Conservation (phyloP, 2,888 invertebrate species). For the Sesamia inferens region DNA sequence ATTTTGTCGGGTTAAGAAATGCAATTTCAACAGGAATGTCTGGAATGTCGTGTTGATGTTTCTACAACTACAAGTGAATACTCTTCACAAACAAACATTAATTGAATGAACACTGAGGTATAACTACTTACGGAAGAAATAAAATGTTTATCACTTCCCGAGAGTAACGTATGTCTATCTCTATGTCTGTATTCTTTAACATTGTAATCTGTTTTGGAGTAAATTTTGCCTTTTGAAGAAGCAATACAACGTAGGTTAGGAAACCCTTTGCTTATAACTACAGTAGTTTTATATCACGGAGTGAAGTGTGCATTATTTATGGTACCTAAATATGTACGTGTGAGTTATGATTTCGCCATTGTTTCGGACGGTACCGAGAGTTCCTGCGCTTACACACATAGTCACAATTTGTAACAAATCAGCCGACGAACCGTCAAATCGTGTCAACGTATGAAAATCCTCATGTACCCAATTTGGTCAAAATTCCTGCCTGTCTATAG, state of each 20-base stretch:
- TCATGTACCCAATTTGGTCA: background rate
- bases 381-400: too few relatives aligned
- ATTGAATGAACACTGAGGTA: conserved; percentile 14
- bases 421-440: background rate
- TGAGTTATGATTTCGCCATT: too few relatives aligned
- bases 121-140: background rate
- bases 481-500: background rate
- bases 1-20: conserved; percentile 42
- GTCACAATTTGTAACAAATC: too few relatives aligned
- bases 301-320: background rate
- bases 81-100: background rate
- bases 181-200: background rate
- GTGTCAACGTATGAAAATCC: background rate
- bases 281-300: background rate
- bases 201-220: background rate
- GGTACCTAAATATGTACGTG: background rate
- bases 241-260: too few relatives aligned
- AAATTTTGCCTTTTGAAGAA: too few relatives aligned
- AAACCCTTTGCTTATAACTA: background rate
- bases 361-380: too few relatives aligned
- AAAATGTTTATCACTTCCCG: background rate
- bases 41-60: conserved; percentile 31
- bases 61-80: conserved; percentile 1
- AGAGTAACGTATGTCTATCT: too few relatives aligned
- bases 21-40: conserved; percentile 45